Conservation (phyloP, 2,888 invertebrate genomes). For the Clostera curtula region DNA sequence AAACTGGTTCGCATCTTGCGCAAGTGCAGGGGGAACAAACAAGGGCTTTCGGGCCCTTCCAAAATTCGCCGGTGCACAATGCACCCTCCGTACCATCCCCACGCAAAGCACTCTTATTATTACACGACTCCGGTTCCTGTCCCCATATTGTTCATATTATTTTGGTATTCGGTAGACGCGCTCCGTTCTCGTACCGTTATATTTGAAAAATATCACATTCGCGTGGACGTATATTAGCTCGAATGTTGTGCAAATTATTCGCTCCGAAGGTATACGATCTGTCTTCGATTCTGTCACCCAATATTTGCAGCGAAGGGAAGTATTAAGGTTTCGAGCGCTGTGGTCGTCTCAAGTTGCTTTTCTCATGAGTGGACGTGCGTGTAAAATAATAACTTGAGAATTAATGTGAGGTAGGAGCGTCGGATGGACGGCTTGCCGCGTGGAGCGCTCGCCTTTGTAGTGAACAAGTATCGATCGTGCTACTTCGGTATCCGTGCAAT, state of each 20-base stretch:
- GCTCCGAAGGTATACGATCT: constrained; percentile 46
- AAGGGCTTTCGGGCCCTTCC: constrained; percentile 70
- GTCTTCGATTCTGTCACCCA: constrained; percentile 64
- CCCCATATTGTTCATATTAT: constrained; percentile 73
- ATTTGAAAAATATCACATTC: constrained; percentile 20
- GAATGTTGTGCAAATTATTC: constrained; percentile 47
- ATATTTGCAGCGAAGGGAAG: constrained; percentile 73
- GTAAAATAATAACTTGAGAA: constrained; percentile 73
- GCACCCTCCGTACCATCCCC: constrained; percentile 74
- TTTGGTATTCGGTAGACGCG: constrained; percentile 64
- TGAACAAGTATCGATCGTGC: constrained; percentile 64
- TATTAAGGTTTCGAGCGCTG: constrained; percentile 74
- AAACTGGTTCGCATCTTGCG: constrained; percentile 74
- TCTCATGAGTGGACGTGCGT: constrained; percentile 74
- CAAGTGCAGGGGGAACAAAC: constrained; percentile 68
- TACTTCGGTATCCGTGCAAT: constrained; percentile 50
- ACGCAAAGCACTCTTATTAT: constrained; percentile 72
- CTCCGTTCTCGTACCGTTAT: constrained; percentile 38
- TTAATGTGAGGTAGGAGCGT: constrained; percentile 61
- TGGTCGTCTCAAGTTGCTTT: constrained; percentile 74
- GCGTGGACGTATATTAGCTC: constrained; percentile 17
- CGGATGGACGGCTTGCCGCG: constrained; percentile 47
- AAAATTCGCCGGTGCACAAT: constrained; percentile 73
- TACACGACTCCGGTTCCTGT: constrained; percentile 67
- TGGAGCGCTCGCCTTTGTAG: constrained; percentile 50